Percentiles rank a stretch among this genome's conserved stretches.
Conservation (phyloP, 2,113 vertebrate species). For the Smithornis capensis region DNA sequence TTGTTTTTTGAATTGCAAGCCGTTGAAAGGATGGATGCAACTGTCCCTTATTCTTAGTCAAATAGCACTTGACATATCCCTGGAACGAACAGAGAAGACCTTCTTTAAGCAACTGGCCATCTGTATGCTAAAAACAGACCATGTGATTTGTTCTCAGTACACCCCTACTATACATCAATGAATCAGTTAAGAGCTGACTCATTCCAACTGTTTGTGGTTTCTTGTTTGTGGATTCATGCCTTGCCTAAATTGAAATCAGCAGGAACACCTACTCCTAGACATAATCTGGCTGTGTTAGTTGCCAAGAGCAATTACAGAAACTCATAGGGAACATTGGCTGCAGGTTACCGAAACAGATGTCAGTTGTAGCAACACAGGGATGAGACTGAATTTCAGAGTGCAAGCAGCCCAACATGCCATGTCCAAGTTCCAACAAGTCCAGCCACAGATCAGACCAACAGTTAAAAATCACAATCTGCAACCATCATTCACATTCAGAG, state of each 20-base stretch:
- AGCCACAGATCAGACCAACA: not conserved
- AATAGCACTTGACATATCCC: not conserved
- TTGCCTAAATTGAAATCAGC: conserved; percentile 65
- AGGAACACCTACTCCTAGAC: conserved; percentile 52
- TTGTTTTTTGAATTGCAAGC: not conserved
- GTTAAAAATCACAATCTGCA: not conserved
- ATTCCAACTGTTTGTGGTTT: not conserved
- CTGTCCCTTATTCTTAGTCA: not conserved
- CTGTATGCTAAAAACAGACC: not conserved
- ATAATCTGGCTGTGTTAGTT: conserved; percentile 30
- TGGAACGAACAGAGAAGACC: not conserved
- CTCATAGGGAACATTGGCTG: conserved; percentile 38
- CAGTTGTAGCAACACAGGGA: conserved; percentile 26
- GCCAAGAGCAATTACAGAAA: conserved; percentile 57
- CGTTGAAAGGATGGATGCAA: not conserved
- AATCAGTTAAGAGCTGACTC: not conserved
- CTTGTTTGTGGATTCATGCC: conserved; percentile 52
- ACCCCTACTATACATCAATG: not conserved
- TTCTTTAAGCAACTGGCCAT: not conserved
- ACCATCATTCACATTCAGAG: not conserved
- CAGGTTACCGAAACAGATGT: conserved; percentile 55
- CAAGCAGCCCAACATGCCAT: not conserved
- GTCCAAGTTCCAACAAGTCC: not conserved
- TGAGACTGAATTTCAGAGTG: not conserved
- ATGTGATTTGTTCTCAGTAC: not conserved